Evolutionary conservation across 2,888 invertebrate genomes (phyloP).

Genomic region (Ischnus inquisitorius): DNA sequence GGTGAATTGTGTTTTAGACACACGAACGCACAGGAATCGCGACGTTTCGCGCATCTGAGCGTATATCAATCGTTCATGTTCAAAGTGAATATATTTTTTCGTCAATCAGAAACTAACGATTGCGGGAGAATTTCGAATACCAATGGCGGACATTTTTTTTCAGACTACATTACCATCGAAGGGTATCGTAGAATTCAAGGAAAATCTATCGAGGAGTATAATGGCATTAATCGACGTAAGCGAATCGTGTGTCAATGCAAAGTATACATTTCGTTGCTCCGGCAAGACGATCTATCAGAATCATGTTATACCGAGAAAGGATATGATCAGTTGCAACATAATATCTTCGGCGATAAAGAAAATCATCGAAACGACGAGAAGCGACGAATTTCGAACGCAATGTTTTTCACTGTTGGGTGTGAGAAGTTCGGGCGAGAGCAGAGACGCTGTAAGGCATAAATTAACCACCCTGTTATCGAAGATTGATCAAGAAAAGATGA

Average conservation of each 20-base stretch:
- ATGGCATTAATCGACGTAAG: conserved; percentile 68
- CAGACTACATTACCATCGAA: conserved; percentile 71
- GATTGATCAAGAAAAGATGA: not conserved
- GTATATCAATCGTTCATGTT: conserved; percentile 69
- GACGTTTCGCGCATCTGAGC: conserved; percentile 48
- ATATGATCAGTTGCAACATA: conserved; percentile 70
- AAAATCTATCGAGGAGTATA: conserved; percentile 50
- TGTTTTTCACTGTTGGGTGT: conserved; percentile 72
- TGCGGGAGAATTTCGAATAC: not conserved
- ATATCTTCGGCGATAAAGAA: conserved; percentile 71
- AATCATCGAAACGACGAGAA: conserved; percentile 74
- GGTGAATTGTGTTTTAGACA: not conserved
- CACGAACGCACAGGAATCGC: not conserved
- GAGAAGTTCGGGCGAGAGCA: conserved; percentile 64
- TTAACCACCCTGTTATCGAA: conserved; percentile 68
- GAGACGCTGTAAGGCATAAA: conserved; percentile 59
- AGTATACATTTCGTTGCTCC: conserved; percentile 71
- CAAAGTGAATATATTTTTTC: conserved; percentile 62
- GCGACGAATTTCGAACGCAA: conserved; percentile 73
- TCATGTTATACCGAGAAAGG: conserved; percentile 67
- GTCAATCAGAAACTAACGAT: not conserved
- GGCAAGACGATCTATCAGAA: conserved; percentile 71
- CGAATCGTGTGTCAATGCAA: conserved; percentile 66
- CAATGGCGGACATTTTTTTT: conserved; percentile 36
- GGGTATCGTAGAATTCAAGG: conserved; percentile 68